Percentiles rank a stretch among this genome's conserved stretches.
phyloP scores from a whole-genome alignment of 2,888 invertebrate genomes.

The Euplagia quadripunctaria region DNA sequence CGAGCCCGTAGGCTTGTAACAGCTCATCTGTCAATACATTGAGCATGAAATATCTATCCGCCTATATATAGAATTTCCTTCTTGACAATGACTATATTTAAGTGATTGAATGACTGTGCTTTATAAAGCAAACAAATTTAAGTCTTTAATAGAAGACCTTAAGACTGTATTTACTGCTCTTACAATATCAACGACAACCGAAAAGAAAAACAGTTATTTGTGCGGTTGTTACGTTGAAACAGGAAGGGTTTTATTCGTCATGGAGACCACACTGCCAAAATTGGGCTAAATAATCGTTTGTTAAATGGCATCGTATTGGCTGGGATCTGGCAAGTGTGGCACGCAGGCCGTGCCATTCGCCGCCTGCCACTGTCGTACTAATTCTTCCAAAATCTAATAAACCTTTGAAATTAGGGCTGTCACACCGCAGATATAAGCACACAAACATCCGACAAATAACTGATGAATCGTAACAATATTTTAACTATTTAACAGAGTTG shows the following conservation, averaged over 20 bases:
- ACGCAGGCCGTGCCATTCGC: slow-evolving; percentile 53
- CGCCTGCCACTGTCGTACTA: slow-evolving; percentile 44
- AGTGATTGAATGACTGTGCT: background rate
- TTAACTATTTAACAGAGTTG: no score
- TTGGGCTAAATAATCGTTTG: slow-evolving; percentile 29
- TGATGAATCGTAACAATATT: no score
- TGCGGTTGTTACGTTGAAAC: slow-evolving; percentile 1
- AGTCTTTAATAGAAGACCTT: background rate
- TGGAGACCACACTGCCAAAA: slow-evolving; percentile 17
- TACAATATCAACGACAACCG: no score
- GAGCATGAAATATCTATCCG: background rate
- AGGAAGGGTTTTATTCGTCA: slow-evolving; percentile 4
- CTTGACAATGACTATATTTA: background rate
- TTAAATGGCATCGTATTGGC: slow-evolving; percentile 38
- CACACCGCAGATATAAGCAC: slow-evolving; percentile 9
- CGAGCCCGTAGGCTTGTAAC: background rate
- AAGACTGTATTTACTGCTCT: background rate
- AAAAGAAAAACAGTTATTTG: background rate
- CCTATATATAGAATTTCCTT: background rate
- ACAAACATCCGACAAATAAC: background rate
- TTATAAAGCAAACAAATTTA: background rate
- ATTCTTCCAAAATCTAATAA: slow-evolving; percentile 48
- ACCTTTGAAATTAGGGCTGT: slow-evolving; percentile 36
- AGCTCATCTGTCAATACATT: background rate
- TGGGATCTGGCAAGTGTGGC: slow-evolving; percentile 51